Evolutionary conservation across 2,113 vertebrate species (phyloP).

Genomic region (Struthio camelus): DNA sequence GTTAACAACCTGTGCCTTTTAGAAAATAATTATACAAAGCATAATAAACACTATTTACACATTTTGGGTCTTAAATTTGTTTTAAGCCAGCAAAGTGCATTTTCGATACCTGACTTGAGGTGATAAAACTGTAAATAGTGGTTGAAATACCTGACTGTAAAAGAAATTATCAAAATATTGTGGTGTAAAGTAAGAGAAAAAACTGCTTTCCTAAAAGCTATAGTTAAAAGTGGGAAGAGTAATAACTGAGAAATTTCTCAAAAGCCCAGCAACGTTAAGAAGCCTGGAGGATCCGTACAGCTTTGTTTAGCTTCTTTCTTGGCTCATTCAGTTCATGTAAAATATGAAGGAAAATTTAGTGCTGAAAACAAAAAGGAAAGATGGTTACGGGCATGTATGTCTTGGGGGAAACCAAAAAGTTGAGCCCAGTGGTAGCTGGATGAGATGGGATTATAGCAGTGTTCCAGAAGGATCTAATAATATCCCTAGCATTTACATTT

Average conservation of each 20-base stretch:
- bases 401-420: not conserved
- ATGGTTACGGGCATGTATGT: not conserved
- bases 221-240: not conserved
- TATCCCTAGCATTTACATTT: slow-evolving; percentile 7
- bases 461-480: not conserved
- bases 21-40: not conserved
- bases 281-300: not conserved
- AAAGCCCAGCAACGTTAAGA: not conserved
- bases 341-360: not conserved
- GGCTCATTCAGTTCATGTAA: not conserved
- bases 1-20: not conserved
- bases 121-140: not conserved
- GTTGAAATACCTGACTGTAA: not conserved
- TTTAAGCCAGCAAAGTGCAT: not conserved
- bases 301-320: not conserved
- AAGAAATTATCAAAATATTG: not conserved
- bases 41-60: not conserved
- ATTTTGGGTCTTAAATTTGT: not conserved
- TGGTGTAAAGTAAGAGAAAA: not conserved
- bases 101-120: not conserved
- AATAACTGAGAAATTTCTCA: not conserved
- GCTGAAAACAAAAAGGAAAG: not conserved
- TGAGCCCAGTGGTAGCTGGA: not conserved
- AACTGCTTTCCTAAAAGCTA: not conserved
- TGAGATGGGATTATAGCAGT: not conserved